Conservation (phyloP, 64 coral and sea anemone genomes). For the Montipora foliosa region DNA sequence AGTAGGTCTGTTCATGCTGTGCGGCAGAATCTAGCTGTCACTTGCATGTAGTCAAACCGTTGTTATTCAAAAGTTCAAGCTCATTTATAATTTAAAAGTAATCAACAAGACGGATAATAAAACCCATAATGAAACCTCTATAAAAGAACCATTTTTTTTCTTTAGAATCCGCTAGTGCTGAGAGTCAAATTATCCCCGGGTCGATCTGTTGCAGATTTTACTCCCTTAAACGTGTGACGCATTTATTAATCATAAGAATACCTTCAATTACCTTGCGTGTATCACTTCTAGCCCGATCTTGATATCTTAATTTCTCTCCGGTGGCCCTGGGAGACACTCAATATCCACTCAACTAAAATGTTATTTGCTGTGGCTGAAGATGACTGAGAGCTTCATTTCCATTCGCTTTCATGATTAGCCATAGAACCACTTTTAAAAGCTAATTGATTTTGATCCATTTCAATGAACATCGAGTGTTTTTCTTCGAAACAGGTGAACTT, state of each 20-base stretch:
- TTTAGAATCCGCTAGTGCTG: not conserved
- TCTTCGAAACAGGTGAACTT: not conserved
- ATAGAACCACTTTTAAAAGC: not conserved
- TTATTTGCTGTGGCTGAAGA: not conserved
- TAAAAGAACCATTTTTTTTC: not conserved
- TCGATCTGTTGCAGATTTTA: no score
- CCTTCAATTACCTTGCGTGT: not conserved
- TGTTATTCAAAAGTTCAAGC: not conserved
- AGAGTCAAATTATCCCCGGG: no score
- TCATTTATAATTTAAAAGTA: not conserved
- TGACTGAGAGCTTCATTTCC: not conserved
- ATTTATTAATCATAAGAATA: not conserved
- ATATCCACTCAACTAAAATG: not conserved
- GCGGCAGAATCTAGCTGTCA: no score
- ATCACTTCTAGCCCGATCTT: not conserved
- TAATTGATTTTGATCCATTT: constrained; percentile 39
- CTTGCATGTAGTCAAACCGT: not conserved
- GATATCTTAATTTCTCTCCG: not conserved
- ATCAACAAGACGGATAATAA: not conserved
- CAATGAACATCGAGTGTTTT: not conserved
- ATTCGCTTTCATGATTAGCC: not conserved
- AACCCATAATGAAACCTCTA: not conserved
- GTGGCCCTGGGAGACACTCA: not conserved
- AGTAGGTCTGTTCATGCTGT: no score
- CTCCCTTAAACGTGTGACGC: not conserved